Percentiles rank a stretch among this genome's conserved stretches.
Evolutionary conservation across 2,113 vertebrate genomes (phyloP).

Genomic region (Bothrops jararaca): DNA sequence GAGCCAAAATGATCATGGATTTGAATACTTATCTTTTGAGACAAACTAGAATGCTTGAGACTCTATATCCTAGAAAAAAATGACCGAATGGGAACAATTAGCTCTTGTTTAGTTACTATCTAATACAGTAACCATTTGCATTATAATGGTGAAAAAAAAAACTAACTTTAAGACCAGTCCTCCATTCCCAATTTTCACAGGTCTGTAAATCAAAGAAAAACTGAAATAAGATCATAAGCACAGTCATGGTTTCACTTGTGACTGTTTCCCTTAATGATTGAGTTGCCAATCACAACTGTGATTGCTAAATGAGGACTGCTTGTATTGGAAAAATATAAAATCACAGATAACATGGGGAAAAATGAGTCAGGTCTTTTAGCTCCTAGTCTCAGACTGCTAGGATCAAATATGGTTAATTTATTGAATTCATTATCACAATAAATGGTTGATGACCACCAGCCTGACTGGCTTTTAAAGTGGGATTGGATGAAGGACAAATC

Average conservation of each 20-base stretch:
- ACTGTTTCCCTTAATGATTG: background rate
- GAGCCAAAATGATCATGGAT: background rate
- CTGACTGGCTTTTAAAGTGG: background rate
- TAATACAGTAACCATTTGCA: background rate
- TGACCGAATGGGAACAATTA: background rate
- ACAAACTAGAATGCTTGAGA: background rate
- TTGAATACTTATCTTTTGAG: background rate
- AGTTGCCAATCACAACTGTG: background rate
- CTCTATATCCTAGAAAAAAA: background rate
- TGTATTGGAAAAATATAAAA: background rate
- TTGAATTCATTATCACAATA: background rate
- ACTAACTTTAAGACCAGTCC: background rate
- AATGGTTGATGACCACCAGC: background rate
- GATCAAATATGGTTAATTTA: background rate
- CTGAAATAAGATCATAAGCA: background rate
- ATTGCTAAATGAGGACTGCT: background rate
- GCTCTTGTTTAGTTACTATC: background rate
- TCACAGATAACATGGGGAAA: background rate
- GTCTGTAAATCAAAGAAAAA: background rate
- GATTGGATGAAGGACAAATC: background rate
- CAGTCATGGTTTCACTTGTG: background rate
- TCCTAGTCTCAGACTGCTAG: background rate
- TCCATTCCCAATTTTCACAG: background rate
- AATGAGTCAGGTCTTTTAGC: background rate
- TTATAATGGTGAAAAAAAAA: background rate